Base-by-base conservation (phyloP, 2,113 vertebrate species). In the Anarhynchus alexandrinus region DNA sequence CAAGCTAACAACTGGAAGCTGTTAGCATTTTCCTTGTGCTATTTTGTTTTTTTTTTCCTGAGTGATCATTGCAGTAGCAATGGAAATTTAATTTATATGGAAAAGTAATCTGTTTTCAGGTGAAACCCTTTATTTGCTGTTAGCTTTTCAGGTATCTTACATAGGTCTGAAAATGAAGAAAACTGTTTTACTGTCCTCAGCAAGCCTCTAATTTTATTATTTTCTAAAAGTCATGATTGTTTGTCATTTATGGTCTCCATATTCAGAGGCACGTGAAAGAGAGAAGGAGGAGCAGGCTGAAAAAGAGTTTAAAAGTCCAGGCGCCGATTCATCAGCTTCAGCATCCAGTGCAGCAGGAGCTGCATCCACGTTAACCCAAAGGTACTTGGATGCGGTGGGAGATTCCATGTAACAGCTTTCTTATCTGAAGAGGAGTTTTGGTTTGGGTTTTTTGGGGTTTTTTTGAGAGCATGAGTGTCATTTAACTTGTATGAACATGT, bases 191-290 rank as follows among this genome's bases (percentile, higher is more conserved):
- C 15, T 82, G 13, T 73, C 10, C 11, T 62, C 22, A 88, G 26
- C 9, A 82, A 69, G 2, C 3, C 8, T 82, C 7, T 64, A 20
- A 23, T 85, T 94, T 76, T 54, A 36, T 7, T 72, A 7, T 51
- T 91, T 95, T 80, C 40, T 62, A 8, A 12, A 92, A 64, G 20
- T 49, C 5, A 66, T 73, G 12, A 18, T 78, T 84, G 15, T 64
- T 93, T 92, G 5, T 92, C 16, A 18, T 64, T 66, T 86, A 11
- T 86, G 8, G 16, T 87, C 1, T 88, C 21, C 2, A 0, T 94
- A 34, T 98, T 94, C 57, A 98, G 98, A 98, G 97, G 97, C 98
- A 67, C 97, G 98, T 96, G 98, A 98, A 93, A 98, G 79, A 97
- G 97, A 98, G 54, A 97, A 96, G 69, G 97, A 97, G 93, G 96